These are phyloP conservation scores for Ophion costatus DNA, from an alignment of 2,888 invertebrate genomes.

Conservation along the genomic window DNA sequence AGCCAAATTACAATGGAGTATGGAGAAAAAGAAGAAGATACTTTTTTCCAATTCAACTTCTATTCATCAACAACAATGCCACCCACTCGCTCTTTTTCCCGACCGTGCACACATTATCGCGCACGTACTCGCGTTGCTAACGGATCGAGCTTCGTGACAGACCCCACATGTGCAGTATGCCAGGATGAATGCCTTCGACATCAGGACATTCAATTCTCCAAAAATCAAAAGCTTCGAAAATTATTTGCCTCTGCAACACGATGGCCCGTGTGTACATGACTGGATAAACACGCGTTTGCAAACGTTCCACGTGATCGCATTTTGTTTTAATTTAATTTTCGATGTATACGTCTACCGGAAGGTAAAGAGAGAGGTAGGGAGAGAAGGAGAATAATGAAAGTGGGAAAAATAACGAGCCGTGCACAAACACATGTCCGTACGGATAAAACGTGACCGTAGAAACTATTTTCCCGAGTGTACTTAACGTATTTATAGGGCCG, in stretches of 20 bases:
- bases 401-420: not conserved
- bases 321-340: constrained; percentile 28
- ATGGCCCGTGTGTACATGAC: not conserved
- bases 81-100: not conserved
- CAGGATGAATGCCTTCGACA: not conserved
- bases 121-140: constrained; percentile 4
- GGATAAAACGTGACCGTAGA: constrained; percentile 4
- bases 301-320: not conserved
- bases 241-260: not conserved
- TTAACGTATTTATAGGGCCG: constrained; percentile 46
- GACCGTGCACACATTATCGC: constrained; percentile 5
- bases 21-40: not conserved
- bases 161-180: not conserved
- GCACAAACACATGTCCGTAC: not conserved
- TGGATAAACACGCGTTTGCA: not conserved
- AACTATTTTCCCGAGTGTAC: constrained; percentile 32
- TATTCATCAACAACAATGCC: constrained; percentile 32
- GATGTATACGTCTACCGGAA: not conserved
- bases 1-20: constrained; percentile 15
- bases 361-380: not conserved
- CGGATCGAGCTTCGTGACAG: constrained; percentile 21
- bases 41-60: constrained; percentile 12
- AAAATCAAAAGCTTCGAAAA: constrained; percentile 3
- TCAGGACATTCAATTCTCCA: constrained; percentile 1
- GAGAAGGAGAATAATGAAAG: not conserved